Conservation (phyloP, 2,888 invertebrate genomes). For the Xanthorhoe spadicearia region DNA sequence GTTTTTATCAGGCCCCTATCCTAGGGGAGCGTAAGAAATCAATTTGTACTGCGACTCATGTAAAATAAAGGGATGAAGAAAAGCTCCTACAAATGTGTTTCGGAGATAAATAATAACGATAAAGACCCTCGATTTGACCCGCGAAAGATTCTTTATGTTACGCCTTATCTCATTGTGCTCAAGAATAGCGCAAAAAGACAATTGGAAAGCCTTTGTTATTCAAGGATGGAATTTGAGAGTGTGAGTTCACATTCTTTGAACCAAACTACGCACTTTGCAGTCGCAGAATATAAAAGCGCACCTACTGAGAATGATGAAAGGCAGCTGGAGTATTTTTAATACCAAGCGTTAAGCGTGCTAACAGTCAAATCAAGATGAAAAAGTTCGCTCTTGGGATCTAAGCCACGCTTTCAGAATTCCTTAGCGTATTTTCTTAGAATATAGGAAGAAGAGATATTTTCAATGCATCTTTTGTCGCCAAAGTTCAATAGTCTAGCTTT, state of each 20-base stretch:
- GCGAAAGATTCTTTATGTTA: conserved; percentile 61
- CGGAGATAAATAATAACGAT: conserved; percentile 71
- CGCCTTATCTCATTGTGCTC: conserved; percentile 62
- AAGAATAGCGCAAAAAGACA: conserved; percentile 57
- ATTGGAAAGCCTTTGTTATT: conserved; percentile 59
- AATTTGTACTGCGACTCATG: conserved; percentile 64
- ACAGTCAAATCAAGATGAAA: not conserved
- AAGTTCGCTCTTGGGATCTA: not conserved
- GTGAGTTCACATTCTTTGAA: conserved; percentile 1
- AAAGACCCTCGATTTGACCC: conserved; percentile 68
- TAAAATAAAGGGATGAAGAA: conserved; percentile 66
- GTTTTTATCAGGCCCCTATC: conserved; percentile 49
- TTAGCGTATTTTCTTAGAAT: not conserved
- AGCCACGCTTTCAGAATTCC: not conserved
- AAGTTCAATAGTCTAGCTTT: conserved; percentile 6
- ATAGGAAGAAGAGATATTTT: not conserved
- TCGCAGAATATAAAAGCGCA: not conserved
- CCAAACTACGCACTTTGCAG: not conserved
- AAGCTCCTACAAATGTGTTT: conserved; percentile 64
- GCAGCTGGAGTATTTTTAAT: not conserved
- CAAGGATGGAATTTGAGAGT: conserved; percentile 46
- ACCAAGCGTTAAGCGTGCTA: not conserved
- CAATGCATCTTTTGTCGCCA: conserved; percentile 13
- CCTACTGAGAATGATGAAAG: not conserved
- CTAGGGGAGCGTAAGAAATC: conserved; percentile 56